A percentile compares a stretch with the other conserved stretches of the same genome.
phyloP scores from a whole-genome alignment of 2,888 invertebrate genomes.

The Coelinius sp. region DNA sequence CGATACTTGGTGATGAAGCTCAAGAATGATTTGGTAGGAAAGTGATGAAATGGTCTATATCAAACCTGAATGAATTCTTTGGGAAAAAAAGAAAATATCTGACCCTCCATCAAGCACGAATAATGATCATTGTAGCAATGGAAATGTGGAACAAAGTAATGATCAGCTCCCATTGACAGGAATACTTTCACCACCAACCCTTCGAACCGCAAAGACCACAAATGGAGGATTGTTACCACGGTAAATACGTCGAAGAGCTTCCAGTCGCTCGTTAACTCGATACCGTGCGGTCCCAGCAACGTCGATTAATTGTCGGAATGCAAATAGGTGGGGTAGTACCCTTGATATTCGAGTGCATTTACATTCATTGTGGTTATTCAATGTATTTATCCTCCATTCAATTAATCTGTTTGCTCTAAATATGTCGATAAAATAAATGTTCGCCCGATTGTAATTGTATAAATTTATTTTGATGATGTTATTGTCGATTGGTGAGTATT shows the following conservation, averaged over 20 bases:
- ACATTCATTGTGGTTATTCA: constrained; percentile 24
- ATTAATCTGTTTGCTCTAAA: constrained; percentile 2
- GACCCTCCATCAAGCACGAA: too few species aligned
- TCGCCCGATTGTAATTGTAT: not conserved
- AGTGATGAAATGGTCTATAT: not conserved
- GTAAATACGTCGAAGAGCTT: constrained; percentile 31
- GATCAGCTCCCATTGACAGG: constrained; percentile 6
- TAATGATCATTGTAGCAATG: constrained; percentile 1
- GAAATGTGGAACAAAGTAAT: constrained; percentile 8
- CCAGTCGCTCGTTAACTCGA: constrained; percentile 37
- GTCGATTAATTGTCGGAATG: constrained; percentile 36
- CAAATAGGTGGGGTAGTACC: constrained; percentile 22
- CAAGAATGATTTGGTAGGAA: not conserved
- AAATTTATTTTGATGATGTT: not conserved
- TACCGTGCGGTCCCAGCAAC: constrained; percentile 26
- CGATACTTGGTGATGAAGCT: not conserved
- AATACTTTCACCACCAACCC: not conserved
- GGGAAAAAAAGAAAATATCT: too few species aligned
- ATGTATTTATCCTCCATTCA: constrained; percentile 3
- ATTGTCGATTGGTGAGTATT: not conserved
- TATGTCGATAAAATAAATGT: not conserved
- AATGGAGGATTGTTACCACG: constrained; percentile 35
- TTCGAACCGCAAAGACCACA: constrained; percentile 34
- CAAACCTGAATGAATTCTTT: too few species aligned
- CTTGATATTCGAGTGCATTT: constrained; percentile 27